Evolutionary conservation across 2,113 vertebrate genomes (phyloP), one percentile per base, ranked within the genome.

Genomic region (Antidorcas marsupialis): DNA sequence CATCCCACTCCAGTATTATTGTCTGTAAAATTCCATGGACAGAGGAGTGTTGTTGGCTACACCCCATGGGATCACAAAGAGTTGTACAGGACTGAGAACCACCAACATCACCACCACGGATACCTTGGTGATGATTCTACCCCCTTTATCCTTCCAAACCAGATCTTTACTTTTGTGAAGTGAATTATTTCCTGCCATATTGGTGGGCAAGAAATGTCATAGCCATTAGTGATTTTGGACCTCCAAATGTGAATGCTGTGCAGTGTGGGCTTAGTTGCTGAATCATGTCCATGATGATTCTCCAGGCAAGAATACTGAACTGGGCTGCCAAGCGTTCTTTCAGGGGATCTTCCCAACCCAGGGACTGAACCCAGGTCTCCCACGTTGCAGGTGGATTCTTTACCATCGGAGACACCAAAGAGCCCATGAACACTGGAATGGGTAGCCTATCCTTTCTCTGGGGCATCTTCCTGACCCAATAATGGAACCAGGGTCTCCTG

Each of bases 401-500:
- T 71, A 36, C 17, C 33, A 36, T 11, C 64, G 19, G 33, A 67
- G 64, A 19, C 8, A 36, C 64, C n/a, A 71, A 23, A 19, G 67
- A 71, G 67, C 67, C 67, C 67, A 12, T 39, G 67, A 71, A 39
- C 36, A 71, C n/a, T 39, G 67, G n/a, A 23, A 23, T 71, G n/a
- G 19, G 67, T 36, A 71, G 10, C 67, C 19, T 39, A 39, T 71
- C 19, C n/a, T n/a, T 71, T 39, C n/a, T 71, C 67, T 5, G 21
- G 67, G 9, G n/a, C n/a, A 71, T 39, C n/a, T 12, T 71, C 67
- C 67, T 71, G 67, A 23, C 19, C 19, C n/a, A 71, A 2, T 71
- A 39, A 39, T 71, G 0, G 0, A 71, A 71, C n/a, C 0, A 2
- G 19, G 10, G 19, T 23, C n/a, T 71, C n/a, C 67, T 71, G 67